Conservation (phyloP, 2,888 invertebrate genomes). For the Hydriomena furcata region DNA sequence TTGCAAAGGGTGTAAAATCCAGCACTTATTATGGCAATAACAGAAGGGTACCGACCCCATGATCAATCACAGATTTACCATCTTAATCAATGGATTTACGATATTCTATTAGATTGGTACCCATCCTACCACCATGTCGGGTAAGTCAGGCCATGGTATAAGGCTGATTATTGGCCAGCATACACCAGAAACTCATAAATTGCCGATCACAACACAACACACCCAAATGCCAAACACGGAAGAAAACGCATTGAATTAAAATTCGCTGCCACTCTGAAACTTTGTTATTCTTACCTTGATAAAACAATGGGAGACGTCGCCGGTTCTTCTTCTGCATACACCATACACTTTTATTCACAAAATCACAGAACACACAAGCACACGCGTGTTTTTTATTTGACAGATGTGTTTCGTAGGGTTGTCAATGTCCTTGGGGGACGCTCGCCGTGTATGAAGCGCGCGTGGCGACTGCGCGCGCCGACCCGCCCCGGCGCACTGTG, state of each 20-base stretch:
- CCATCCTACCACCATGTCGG: not conserved
- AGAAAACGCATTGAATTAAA: slow-evolving; percentile 17
- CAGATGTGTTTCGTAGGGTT: slow-evolving; percentile 51
- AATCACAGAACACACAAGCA: slow-evolving; percentile 32
- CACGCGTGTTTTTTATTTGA: slow-evolving; percentile 32
- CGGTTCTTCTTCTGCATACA: slow-evolving; percentile 64
- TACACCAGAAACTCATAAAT: slow-evolving; percentile 1
- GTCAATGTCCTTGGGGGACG: slow-evolving; percentile 74
- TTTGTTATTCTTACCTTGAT: slow-evolving; percentile 55
- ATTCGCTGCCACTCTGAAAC: slow-evolving; percentile 6
- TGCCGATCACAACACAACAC: slow-evolving; percentile 12
- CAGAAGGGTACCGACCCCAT: too few relatives aligned
- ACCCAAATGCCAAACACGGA: slow-evolving; percentile 25
- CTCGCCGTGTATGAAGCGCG: slow-evolving; percentile 78
- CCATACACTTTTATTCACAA: slow-evolving; percentile 43
- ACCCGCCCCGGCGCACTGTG: slow-evolving; percentile 64
- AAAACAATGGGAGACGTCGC: slow-evolving; percentile 57
- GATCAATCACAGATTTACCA: too few relatives aligned
- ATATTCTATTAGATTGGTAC: slow-evolving; percentile 2
- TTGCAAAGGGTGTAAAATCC: too few relatives aligned
- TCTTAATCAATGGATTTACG: slow-evolving; percentile 7
- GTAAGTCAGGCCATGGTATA: not conserved
- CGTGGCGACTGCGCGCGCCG: slow-evolving; percentile 77
- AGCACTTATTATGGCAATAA: too few relatives aligned
- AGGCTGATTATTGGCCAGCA: not conserved